A percentile compares a stretch with the other conserved stretches of the same genome.
phyloP scores from a whole-genome alignment of 2,797 vertebrate species.

The Sebastes trivittatus region DNA sequence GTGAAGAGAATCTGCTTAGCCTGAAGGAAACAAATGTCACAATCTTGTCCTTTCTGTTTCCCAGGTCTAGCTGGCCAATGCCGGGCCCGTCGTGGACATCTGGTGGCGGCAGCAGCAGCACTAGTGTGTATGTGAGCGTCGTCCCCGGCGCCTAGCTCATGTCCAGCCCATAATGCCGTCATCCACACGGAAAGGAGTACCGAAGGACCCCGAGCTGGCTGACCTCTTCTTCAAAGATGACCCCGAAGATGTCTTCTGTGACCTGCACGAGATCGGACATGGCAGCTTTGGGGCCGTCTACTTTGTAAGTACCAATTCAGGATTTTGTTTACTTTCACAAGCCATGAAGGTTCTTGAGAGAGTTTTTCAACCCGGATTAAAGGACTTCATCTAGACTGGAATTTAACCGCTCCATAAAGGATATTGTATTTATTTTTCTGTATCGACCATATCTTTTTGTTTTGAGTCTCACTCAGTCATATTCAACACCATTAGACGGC shows the following conservation, averaged over 20 bases:
- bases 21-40: neutral
- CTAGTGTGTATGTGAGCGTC: constrained; percentile 72
- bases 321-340: neutral
- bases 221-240: constrained; percentile 98
- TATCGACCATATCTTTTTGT: neutral
- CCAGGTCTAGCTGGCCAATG: constrained; percentile 86
- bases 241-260: constrained; percentile 96
- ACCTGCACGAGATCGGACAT: constrained; percentile 98
- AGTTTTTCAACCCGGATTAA: neutral
- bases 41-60: neutral
- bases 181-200: constrained; percentile 91
- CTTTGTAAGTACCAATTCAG: constrained; percentile 87
- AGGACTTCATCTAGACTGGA: neutral
- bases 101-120: constrained; percentile 64
- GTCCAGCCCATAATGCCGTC: constrained; percentile 80
- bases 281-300: constrained; percentile 99
- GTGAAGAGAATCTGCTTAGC: neutral
- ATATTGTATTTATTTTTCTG: neutral
- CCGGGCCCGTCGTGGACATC: constrained; percentile 73
- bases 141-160: constrained; percentile 71
- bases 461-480: neutral
- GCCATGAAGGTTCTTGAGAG: neutral
- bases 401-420: neutral
- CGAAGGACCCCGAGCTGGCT: constrained; percentile 91
- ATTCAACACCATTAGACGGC: neutral